phyloP scores from a whole-genome alignment of 2,888 invertebrate species.

The Deilephila porcellus region DNA sequence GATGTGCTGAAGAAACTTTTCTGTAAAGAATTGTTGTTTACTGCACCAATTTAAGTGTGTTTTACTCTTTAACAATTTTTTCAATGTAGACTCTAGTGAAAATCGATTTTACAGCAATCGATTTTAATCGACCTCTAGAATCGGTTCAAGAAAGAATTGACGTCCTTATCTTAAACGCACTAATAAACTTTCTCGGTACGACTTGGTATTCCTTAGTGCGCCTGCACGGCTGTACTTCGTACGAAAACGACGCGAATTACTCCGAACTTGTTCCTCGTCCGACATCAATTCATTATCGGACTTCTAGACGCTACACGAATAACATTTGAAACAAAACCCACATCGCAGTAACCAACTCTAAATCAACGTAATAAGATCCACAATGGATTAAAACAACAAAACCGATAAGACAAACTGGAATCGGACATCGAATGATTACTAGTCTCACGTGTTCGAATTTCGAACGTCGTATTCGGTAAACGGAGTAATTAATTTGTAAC shows the following conservation, averaged over 20 bases:
- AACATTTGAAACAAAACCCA: constrained; percentile 52
- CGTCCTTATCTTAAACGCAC: background rate
- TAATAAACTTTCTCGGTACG: constrained; percentile 10
- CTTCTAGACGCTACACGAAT: constrained; percentile 73
- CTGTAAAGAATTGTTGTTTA: too few species aligned
- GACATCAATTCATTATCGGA: constrained; percentile 80
- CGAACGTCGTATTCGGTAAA: constrained; percentile 68
- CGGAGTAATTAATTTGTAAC: constrained; percentile 58
- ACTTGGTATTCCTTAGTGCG: constrained; percentile 21
- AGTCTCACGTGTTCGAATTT: constrained; percentile 68
- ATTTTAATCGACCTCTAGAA: background rate
- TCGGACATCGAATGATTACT: constrained; percentile 81
- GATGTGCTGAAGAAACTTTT: too few species aligned
- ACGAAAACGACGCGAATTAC: constrained; percentile 67
- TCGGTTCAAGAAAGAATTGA: background rate
- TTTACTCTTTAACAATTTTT: too few species aligned
- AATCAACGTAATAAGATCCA: constrained; percentile 38
- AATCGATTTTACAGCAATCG: background rate
- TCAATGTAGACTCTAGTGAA: background rate
- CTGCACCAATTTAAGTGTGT: too few species aligned
- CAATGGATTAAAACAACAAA: constrained; percentile 43
- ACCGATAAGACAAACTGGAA: constrained; percentile 75
- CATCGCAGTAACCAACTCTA: constrained; percentile 47
- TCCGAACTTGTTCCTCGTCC: constrained; percentile 73
- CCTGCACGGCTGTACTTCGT: constrained; percentile 33